A percentile compares a stretch with the other conserved stretches of the same genome.
Evolutionary conservation across 2,113 vertebrate genomes (phyloP).

Genomic region (Pipa parva): DNA sequence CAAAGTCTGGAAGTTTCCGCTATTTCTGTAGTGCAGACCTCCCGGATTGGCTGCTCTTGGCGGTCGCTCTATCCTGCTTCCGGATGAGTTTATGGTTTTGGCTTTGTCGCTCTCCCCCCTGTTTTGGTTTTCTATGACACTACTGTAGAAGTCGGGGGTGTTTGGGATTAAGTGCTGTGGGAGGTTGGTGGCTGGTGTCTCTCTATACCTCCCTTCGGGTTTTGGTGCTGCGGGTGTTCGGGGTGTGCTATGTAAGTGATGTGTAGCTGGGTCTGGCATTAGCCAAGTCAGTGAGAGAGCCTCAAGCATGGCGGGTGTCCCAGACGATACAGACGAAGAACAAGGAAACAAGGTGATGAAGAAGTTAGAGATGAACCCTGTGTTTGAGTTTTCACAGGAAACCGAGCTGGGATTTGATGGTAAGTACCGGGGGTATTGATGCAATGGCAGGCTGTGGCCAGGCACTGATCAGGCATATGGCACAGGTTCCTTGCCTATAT

Average conservation of each 20-base stretch:
- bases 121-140: not conserved
- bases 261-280: not conserved
- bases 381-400: conserved; percentile 27
- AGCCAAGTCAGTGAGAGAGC: not conserved
- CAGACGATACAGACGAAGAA: not conserved
- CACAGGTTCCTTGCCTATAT: not conserved
- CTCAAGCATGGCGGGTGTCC: not conserved
- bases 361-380: not conserved
- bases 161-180: not conserved
- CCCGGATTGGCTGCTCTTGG: too few species aligned
- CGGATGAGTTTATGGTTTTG: too few species aligned
- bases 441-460: not conserved
- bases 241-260: not conserved
- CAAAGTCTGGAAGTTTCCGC: too few species aligned
- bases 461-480: not conserved
- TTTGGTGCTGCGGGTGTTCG: not conserved
- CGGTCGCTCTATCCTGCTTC: too few species aligned
- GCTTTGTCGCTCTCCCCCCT: too few species aligned
- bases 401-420: conserved; percentile 17
- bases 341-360: conserved; percentile 13
- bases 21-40: too few species aligned
- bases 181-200: not conserved
- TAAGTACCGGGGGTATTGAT: not conserved
- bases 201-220: not conserved
- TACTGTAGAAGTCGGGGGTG: not conserved